A percentile compares a stretch with the other conserved stretches of the same genome.
phyloP scores from a whole-genome alignment of 1,140 invertebrate species.

The Adelges cooleyi region DNA sequence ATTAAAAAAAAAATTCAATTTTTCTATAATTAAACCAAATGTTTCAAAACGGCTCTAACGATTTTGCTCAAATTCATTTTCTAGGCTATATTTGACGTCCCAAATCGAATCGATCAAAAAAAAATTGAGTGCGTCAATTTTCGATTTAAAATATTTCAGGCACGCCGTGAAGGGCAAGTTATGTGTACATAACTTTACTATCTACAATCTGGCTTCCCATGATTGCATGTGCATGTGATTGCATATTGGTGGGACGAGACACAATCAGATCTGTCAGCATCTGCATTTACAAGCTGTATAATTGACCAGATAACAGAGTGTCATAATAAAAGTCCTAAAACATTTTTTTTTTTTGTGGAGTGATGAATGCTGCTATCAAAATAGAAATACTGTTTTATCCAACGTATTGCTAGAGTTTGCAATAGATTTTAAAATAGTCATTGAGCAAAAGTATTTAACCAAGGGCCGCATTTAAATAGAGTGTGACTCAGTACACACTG shows the following conservation, averaged over 20 bases:
- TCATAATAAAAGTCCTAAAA: background rate
- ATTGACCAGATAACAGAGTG: background rate
- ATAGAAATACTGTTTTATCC: slow-evolving; percentile 34
- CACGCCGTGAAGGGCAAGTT: slow-evolving; percentile 41
- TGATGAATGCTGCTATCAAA: slow-evolving; percentile 36
- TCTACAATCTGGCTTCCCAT: slow-evolving; percentile 38
- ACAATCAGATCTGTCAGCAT: slow-evolving; percentile 37
- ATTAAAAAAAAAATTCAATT: no score
- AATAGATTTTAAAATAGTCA: slow-evolving; percentile 29
- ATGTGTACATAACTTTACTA: slow-evolving; percentile 40
- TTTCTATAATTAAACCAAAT: no score
- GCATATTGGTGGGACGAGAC: slow-evolving; percentile 41
- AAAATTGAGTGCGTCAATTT: no score
- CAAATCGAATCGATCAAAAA: no score
- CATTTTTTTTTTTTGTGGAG: slow-evolving; percentile 32
- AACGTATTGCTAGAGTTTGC: slow-evolving; percentile 33
- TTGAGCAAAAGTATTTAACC: slow-evolving; percentile 36
- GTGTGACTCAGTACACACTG: slow-evolving; percentile 34
- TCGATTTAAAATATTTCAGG: no score
- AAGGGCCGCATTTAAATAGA: slow-evolving; percentile 38
- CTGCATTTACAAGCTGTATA: slow-evolving; percentile 36
- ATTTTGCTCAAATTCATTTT: no score
- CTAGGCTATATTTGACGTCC: no score
- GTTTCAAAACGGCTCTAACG: no score
- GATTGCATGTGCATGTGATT: slow-evolving; percentile 33